Conservation (phyloP, 2,888 invertebrate genomes). For the Andricus curvator region DNA sequence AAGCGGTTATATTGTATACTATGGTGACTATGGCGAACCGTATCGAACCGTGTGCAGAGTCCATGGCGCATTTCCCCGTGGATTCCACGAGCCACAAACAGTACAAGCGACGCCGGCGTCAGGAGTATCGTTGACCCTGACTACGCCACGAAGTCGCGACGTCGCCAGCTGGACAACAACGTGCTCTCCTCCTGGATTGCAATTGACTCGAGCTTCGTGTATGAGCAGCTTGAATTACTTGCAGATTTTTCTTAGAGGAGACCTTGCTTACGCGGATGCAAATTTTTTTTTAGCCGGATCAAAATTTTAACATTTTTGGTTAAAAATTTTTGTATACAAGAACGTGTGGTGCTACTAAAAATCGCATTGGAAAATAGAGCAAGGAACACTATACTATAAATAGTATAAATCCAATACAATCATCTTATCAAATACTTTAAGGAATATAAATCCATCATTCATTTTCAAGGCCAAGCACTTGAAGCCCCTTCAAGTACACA, state of each 20-base stretch:
- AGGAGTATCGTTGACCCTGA: constrained; percentile 53
- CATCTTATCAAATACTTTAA: too few species aligned
- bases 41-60: constrained; percentile 57
- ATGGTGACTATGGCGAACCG: constrained; percentile 43
- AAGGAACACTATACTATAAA: neutral
- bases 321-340: neutral
- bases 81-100: constrained; percentile 44
- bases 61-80: constrained; percentile 59
- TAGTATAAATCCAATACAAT: neutral
- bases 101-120: constrained; percentile 55
- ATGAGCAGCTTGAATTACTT: constrained; percentile 31
- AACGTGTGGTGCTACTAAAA: too few species aligned
- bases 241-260: constrained; percentile 4
- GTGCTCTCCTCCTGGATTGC: constrained; percentile 26
- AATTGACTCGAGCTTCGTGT: constrained; percentile 10
- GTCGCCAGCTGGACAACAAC: constrained; percentile 46
- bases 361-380: too few species aligned
- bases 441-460: too few species aligned
- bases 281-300: neutral
- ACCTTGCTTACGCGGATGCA: neutral
- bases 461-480: too few species aligned
- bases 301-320: neutral
- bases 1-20: constrained; percentile 15
- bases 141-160: constrained; percentile 51
- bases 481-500: too few species aligned